phyloP scores from a whole-genome alignment of 2,888 invertebrate genomes.

The Drosophila colorata region DNA sequence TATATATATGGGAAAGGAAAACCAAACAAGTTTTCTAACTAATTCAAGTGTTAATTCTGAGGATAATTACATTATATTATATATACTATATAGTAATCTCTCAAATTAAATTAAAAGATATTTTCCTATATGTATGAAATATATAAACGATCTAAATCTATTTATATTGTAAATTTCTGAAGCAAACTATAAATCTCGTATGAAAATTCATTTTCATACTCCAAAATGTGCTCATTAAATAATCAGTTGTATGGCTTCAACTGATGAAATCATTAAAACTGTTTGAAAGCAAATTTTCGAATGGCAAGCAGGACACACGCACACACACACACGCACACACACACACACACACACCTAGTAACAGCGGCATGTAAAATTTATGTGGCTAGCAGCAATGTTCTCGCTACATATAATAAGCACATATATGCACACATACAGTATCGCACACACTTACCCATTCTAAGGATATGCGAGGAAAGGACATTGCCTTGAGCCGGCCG shows the following conservation, averaged over 20 bases:
- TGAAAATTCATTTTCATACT: slow-evolving; percentile 61
- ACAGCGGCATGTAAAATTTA: slow-evolving; percentile 65
- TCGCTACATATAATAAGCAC: slow-evolving; percentile 59
- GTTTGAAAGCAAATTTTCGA: slow-evolving; percentile 62
- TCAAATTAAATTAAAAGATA: too few relatives aligned
- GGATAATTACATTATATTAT: too few relatives aligned
- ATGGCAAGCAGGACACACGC: slow-evolving; percentile 27
- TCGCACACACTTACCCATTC: slow-evolving; percentile 15
- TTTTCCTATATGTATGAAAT: too few relatives aligned
- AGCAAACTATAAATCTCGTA: background rate
- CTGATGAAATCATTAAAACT: slow-evolving; percentile 79
- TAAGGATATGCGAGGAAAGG: slow-evolving; percentile 58
- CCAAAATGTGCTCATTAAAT: slow-evolving; percentile 55
- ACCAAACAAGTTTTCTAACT: too few relatives aligned
- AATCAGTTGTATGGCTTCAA: slow-evolving; percentile 38
- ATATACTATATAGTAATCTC: too few relatives aligned
- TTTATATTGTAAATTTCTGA: background rate
- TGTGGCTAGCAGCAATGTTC: slow-evolving; percentile 77
- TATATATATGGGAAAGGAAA: background rate
- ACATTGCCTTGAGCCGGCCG: slow-evolving; percentile 75
- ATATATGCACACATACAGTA: slow-evolving; percentile 20
- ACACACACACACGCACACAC: slow-evolving; percentile 32
- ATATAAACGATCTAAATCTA: too few relatives aligned
- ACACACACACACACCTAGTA: background rate
- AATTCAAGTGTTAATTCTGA: too few relatives aligned